Evolutionary conservation across 2,113 vertebrate genomes (phyloP).

Genomic region (Halichoeres trimaculatus): DNA sequence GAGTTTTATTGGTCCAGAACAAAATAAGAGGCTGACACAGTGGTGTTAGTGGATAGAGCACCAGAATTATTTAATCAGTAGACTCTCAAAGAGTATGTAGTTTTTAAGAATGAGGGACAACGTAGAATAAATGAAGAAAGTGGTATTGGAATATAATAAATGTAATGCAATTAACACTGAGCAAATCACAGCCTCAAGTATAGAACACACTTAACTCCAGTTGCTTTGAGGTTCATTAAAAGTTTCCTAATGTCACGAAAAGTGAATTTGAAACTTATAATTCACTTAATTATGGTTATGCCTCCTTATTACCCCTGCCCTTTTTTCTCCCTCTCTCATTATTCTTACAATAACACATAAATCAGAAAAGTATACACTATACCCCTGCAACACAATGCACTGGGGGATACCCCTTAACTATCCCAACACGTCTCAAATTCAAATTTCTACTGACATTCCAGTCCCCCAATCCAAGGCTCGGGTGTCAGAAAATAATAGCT

Average conservation of each 20-base stretch:
- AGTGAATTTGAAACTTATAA: conserved; percentile 65
- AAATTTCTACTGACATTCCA: conserved; percentile 79
- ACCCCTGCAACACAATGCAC: conserved; percentile 63
- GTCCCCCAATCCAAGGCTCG: conserved; percentile 69
- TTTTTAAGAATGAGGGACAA: conserved; percentile 28
- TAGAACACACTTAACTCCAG: conserved; percentile 35
- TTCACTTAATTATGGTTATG: conserved; percentile 71
- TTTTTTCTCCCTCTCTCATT: conserved; percentile 66
- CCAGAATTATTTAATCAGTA: conserved; percentile 54
- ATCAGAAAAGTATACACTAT: conserved; percentile 71
- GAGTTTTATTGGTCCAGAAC: conserved; percentile 9
- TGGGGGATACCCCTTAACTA: conserved; percentile 71
- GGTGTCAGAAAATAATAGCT: conserved; percentile 75
- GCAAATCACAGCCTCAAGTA: conserved; percentile 20
- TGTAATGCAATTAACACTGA: conserved; percentile 19
- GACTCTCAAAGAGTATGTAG: conserved; percentile 47
- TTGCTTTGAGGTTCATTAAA: conserved; percentile 53
- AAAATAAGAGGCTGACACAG: conserved; percentile 24
- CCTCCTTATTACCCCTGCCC: conserved; percentile 62
- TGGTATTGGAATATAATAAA: conserved; percentile 18
- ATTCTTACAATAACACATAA: conserved; percentile 74
- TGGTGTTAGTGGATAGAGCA: conserved; percentile 36
- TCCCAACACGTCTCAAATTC: conserved; percentile 69
- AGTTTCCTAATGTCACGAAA: conserved; percentile 60
- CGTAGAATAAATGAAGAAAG: conserved; percentile 18